Percentiles rank a stretch among this genome's conserved stretches.
Conservation (phyloP, 1,140 invertebrate genomes). For the Conus betulinus region DNA sequence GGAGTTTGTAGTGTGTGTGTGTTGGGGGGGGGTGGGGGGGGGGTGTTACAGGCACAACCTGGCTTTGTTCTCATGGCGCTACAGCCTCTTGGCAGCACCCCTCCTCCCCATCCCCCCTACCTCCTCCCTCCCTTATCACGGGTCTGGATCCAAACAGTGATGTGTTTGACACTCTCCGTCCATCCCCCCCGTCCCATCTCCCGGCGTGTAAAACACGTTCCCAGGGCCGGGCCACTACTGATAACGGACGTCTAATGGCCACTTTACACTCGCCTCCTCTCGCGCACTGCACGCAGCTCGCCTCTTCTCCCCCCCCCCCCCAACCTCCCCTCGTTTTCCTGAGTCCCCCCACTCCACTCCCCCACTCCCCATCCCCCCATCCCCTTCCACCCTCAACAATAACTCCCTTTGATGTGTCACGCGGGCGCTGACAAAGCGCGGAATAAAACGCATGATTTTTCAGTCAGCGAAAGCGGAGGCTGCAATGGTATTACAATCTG, state of each 20-base stretch:
- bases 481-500: constrained; percentile 31
- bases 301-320: neutral
- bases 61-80: neutral
- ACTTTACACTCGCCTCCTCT: neutral
- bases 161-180: constrained; percentile 19
- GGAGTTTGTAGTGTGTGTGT: no score
- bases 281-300: constrained; percentile 1
- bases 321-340: neutral
- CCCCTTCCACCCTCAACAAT: neutral
- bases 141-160: neutral
- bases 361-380: neutral
- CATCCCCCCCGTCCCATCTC: neutral
- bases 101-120: neutral
- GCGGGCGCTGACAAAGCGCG: constrained; percentile 14
- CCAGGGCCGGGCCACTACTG: neutral
- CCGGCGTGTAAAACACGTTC: neutral
- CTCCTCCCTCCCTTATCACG: neutral
- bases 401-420: constrained; percentile 15
- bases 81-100: no score
- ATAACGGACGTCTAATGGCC: constrained; percentile 14
- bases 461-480: constrained; percentile 1
- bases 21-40: no score
- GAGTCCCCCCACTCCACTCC: neutral
- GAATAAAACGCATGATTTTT: constrained; percentile 35
- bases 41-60: neutral